Base-by-base conservation (phyloP, 2,113 vertebrate genomes). In the Pterocles burchelli region DNA sequence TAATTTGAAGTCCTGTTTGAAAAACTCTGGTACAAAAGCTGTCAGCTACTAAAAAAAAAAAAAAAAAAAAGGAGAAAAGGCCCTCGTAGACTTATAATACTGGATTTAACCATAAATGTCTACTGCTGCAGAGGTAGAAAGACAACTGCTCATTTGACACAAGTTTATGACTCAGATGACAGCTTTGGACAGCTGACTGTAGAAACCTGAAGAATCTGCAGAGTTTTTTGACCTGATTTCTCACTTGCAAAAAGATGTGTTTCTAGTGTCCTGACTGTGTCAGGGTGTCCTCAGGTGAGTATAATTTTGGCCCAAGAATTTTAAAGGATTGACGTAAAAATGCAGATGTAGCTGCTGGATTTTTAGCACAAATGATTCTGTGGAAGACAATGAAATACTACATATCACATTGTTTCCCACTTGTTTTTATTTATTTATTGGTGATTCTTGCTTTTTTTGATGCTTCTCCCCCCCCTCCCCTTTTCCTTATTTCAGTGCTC, bases 1-100 rank as follows among this genome's bases (percentile, higher is more conserved):
- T 78, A 20, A 80, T 78, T 78, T 66, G 62, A 76, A 83, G 36
- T 81, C 17, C 25, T 55, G 3, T 45, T 91, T 80, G 18, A 75
- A 85, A 93, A 86, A 46, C 24, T 77, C 76, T 58, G 26, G 43
- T 66, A 82, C 43, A 87, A 93, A 89, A 77, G 15, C 41, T 70
- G 49, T 43, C 59, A 90, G 73, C 45, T 14, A 41, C 16, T 22
- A n/a, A 61, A 65, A 63, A 25, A 41, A 36, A 26, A 36, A 20
- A 26, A 26, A 15, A 36, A 29, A 4, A 26, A 28, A 17, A 13
- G 7, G 7, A 52, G 2, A 49, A 75, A 79, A 72, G 6, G 5
- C 1, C 14, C 41, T 82, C 5, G 3, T 49, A 79, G 48, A 68
- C 11, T 26, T 25, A 52, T 68, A 57, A 29, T 24, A n/a, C 11